Conservation (phyloP, 1,140 invertebrate species). For the Sesamia nonagrioides region DNA sequence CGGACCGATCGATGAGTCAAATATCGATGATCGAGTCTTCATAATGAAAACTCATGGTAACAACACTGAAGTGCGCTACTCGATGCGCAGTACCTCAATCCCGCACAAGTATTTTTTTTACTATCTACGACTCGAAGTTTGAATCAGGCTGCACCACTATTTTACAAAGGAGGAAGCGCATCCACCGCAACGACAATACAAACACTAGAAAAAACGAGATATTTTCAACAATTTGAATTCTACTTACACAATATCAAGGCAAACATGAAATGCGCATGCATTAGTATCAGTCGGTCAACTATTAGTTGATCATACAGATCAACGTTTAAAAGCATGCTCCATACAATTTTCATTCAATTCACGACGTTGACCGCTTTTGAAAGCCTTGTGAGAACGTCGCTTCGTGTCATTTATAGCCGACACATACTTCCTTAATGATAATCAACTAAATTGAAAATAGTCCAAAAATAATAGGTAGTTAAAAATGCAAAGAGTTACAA, state of each 20-base stretch:
- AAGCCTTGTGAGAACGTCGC: too few species aligned
- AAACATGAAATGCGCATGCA: conserved; percentile 19
- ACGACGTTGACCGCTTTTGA: background rate
- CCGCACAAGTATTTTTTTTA: too few species aligned
- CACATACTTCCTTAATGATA: background rate
- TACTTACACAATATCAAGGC: conserved; percentile 17
- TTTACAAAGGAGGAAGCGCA: background rate
- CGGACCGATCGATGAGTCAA: too few species aligned
- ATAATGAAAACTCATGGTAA: too few species aligned
- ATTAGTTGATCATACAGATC: background rate
- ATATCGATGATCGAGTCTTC: too few species aligned
- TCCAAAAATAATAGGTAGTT: background rate
- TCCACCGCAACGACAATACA: background rate
- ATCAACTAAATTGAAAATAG: background rate
- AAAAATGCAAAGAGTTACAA: conserved; percentile 6
- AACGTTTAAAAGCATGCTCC: background rate
- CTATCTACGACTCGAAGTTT: too few species aligned
- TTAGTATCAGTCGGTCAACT: background rate
- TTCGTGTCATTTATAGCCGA: background rate
- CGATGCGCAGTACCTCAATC: too few species aligned
- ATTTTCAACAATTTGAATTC: conserved; percentile 15
- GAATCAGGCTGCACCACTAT: background rate
- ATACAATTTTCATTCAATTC: background rate
- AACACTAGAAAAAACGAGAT: background rate
- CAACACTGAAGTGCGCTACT: too few species aligned